These are phyloP conservation scores for Shinisaurus crocodilurus DNA, from an alignment of 2,113 vertebrate genomes.

Conservation along the genomic window DNA sequence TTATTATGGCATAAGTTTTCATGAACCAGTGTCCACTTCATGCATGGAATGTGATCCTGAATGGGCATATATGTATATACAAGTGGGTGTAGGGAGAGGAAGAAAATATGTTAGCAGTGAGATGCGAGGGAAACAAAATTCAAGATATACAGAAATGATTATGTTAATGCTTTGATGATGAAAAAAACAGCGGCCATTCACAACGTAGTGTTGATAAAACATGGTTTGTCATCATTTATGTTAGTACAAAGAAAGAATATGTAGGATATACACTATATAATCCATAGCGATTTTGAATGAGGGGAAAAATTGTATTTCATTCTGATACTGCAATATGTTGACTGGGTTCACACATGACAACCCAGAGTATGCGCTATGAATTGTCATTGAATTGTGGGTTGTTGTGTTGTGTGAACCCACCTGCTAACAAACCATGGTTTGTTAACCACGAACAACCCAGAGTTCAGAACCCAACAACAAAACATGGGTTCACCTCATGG, in stretches of 20 bases:
- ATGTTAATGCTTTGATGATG: not conserved
- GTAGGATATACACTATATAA: not conserved
- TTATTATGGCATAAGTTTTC: not conserved
- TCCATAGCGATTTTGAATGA: not conserved
- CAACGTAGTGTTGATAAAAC: not conserved
- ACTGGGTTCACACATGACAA: too few relatives aligned
- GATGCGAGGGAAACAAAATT: not conserved
- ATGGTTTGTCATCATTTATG: not conserved
- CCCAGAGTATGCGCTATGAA: too few relatives aligned
- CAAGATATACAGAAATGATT: not conserved
- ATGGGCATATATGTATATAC: not conserved
- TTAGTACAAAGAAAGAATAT: not conserved
- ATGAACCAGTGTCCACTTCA: not conserved
- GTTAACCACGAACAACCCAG: too few relatives aligned
- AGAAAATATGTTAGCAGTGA: not conserved
- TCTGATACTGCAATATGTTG: not conserved
- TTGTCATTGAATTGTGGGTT: too few relatives aligned
- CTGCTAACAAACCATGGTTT: too few relatives aligned
- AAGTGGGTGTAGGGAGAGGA: not conserved
- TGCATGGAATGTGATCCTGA: not conserved
- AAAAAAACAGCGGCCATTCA: not conserved
- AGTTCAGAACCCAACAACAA: too few relatives aligned
- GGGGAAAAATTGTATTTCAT: conserved; percentile 38
- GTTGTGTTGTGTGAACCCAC: too few relatives aligned
- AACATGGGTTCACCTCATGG: too few relatives aligned